Conservation (phyloP, 30 jellyfish, hydroid and myxozoan genomes). For the Nemopilema nomurai region DNA sequence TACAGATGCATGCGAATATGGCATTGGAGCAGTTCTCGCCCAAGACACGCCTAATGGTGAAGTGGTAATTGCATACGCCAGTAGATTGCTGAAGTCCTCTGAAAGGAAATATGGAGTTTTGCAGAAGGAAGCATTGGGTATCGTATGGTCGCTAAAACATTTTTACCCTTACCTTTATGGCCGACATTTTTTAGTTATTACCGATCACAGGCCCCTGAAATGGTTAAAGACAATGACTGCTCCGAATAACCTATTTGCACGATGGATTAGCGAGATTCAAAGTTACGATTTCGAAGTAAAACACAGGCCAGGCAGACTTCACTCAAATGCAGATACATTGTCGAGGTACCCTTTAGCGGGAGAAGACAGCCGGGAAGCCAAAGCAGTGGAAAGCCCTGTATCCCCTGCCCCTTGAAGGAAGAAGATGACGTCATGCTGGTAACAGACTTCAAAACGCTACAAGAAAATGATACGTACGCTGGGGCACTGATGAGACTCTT, state of each 20-base stretch:
- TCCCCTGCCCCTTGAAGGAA: not conserved
- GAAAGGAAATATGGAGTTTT: constrained; percentile 44
- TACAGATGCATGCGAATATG: constrained; percentile 63
- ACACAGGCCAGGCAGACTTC: constrained; percentile 64
- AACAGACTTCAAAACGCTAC: constrained; percentile 14
- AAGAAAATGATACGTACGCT: constrained; percentile 45
- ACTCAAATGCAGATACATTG: constrained; percentile 55
- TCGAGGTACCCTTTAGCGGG: constrained; percentile 57
- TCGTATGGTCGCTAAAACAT: constrained; percentile 63
- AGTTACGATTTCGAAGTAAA: constrained; percentile 43
- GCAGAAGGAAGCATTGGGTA: constrained; percentile 58
- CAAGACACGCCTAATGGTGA: constrained; percentile 54
- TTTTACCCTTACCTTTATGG: constrained; percentile 62
- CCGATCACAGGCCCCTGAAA: constrained; percentile 61
- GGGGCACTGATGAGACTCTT: constrained; percentile 27
- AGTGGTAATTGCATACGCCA: constrained; percentile 52
- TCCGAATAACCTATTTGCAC: constrained; percentile 61
- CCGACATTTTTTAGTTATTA: constrained; percentile 42
- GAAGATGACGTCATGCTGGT: not conserved
- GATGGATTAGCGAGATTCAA: constrained; percentile 70
- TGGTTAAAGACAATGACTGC: constrained; percentile 60
- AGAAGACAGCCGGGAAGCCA: constrained; percentile 36
- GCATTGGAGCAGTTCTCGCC: constrained; percentile 61
- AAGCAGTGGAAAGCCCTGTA: not conserved
- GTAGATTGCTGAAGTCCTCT: constrained; percentile 42